Evolutionary conservation across 2,797 vertebrate species (phyloP).

Genomic region (Parauchenoglanis punctatus): DNA sequence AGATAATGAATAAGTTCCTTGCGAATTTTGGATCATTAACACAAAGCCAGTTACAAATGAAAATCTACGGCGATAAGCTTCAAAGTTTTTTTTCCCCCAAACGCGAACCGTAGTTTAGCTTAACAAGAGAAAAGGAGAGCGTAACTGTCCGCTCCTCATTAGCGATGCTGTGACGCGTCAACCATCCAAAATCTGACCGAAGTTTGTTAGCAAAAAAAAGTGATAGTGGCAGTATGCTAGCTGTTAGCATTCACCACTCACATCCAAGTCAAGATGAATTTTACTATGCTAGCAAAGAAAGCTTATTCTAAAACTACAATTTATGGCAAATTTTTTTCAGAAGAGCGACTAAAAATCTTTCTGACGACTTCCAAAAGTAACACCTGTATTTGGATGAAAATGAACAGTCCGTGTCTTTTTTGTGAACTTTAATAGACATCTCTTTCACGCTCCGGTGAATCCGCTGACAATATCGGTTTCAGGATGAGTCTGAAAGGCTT

Average conservation of each 20-base stretch:
- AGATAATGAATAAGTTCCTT: too few species aligned
- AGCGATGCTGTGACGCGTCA: background rate
- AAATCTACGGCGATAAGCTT: background rate
- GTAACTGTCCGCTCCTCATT: background rate
- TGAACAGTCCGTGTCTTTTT: background rate
- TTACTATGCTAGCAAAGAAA: background rate
- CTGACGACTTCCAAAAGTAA: background rate
- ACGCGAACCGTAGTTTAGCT: background rate
- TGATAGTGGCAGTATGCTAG: background rate
- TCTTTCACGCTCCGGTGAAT: slow-evolving; percentile 15
- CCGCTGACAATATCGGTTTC: slow-evolving; percentile 10
- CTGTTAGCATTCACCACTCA: background rate
- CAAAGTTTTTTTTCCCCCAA: background rate
- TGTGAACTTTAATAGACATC: slow-evolving; percentile 25
- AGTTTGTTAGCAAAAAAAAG: background rate
- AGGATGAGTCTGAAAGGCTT: slow-evolving; percentile 14
- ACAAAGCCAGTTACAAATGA: background rate
- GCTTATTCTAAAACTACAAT: background rate
- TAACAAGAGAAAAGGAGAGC: background rate
- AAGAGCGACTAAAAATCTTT: background rate
- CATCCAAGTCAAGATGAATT: background rate
- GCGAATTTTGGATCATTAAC: background rate
- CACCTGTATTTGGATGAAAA: slow-evolving; percentile 3
- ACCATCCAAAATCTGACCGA: background rate
- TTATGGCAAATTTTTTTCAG: background rate